phyloP scores from a whole-genome alignment of 2,797 vertebrate genomes.

The Phrynocephalus guinanensis region DNA sequence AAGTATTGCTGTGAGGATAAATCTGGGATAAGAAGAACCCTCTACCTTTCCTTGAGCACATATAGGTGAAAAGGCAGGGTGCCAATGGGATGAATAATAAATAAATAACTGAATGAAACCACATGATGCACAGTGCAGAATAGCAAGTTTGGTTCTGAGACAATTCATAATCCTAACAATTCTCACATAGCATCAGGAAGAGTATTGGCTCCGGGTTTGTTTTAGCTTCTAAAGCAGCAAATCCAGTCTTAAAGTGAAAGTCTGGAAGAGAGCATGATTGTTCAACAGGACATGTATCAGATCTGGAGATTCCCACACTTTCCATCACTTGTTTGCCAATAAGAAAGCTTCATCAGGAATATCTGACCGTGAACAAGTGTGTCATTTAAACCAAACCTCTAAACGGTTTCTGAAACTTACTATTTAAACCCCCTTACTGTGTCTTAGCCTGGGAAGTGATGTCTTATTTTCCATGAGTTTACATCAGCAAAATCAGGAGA shows the following conservation, averaged over 20 bases:
- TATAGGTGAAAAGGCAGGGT: too few species aligned
- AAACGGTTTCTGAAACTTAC: not conserved
- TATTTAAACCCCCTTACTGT: not conserved
- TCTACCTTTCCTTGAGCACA: too few species aligned
- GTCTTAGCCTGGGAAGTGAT: conserved; percentile 12
- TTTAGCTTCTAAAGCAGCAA: not conserved
- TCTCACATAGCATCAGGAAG: not conserved
- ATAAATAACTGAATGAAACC: not conserved
- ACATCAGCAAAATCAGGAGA: conserved; percentile 18
- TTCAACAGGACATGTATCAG: not conserved
- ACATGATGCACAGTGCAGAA: not conserved
- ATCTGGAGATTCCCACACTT: not conserved
- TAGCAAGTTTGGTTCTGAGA: not conserved
- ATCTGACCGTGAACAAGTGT: not conserved
- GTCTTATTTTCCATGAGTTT: conserved; percentile 32
- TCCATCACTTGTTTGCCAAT: not conserved
- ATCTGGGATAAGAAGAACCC: too few species aligned
- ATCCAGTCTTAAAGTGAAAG: not conserved
- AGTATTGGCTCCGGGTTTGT: not conserved
- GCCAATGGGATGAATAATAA: not conserved
- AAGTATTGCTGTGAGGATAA: too few species aligned
- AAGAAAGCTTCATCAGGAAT: not conserved
- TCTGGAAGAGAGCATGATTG: not conserved
- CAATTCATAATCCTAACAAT: not conserved
- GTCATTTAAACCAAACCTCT: conserved; percentile 7